These are phyloP conservation scores for Tolmerus cingulatus DNA, from an alignment of 2,888 invertebrate genomes.

Conservation along the genomic window DNA sequence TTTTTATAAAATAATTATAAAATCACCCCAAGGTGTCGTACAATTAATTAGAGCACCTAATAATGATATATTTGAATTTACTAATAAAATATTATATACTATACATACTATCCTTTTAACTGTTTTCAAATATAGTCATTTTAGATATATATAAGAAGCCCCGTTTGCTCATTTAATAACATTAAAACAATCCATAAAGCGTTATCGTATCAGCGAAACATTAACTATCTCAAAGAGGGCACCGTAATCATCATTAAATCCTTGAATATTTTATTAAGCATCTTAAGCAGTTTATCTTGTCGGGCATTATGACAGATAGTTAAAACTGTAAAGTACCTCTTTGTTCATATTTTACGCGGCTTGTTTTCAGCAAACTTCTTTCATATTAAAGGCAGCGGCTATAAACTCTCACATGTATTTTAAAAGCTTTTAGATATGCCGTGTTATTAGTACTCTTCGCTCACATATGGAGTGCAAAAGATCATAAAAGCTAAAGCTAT, in stretches of 20 bases:
- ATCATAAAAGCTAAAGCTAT: background rate
- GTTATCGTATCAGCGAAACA: background rate
- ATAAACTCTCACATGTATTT: constrained; percentile 8
- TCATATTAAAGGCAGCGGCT: background rate
- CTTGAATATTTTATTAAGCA: constrained; percentile 19
- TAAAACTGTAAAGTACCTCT: background rate
- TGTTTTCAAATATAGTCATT: background rate
- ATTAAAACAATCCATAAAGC: background rate
- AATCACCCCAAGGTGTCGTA: background rate
- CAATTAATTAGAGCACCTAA: background rate
- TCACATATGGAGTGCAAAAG: background rate
- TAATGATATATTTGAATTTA: no score
- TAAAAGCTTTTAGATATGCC: background rate
- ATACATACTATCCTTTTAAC: no score
- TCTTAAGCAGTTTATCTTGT: background rate
- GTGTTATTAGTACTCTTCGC: background rate
- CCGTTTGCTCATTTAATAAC: background rate
- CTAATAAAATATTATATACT: no score
- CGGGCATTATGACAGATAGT: background rate
- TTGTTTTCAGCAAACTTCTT: background rate
- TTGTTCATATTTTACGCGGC: constrained; percentile 11
- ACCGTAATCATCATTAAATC: background rate
- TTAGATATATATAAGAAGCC: background rate
- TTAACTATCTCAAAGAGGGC: background rate
- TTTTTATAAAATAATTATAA: no score